Evolutionary conservation across 92 coral and sea anemone genomes (phyloP).

Genomic region (Epizoanthus fatuus): DNA sequence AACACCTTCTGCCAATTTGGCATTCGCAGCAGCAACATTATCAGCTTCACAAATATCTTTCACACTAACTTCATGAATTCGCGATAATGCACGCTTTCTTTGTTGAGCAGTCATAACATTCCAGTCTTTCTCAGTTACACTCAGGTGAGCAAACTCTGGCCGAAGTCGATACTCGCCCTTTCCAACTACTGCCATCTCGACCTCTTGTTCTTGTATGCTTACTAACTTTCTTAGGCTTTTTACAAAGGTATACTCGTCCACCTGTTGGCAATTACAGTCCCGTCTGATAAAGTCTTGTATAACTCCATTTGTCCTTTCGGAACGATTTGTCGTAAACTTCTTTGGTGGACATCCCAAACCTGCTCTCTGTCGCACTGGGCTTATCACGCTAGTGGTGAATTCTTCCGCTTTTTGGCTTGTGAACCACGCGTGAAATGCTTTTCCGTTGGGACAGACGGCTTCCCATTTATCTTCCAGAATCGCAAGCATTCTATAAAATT

Average conservation of each 20-base stretch:
- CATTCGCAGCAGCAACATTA: not conserved
- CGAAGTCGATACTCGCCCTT: too few relatives aligned
- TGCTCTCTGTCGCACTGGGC: slow-evolving; percentile 64
- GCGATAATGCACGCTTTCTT: too few relatives aligned
- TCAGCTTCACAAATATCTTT: not conserved
- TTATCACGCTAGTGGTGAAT: slow-evolving; percentile 45
- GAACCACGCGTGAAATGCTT: slow-evolving; percentile 66
- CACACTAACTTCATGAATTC: too few relatives aligned
- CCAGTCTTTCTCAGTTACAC: too few relatives aligned
- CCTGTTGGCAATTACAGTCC: slow-evolving; percentile 42
- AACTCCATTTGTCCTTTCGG: slow-evolving; percentile 65
- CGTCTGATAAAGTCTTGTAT: slow-evolving; percentile 63
- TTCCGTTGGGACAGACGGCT: slow-evolving; percentile 44
- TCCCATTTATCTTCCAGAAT: slow-evolving; percentile 60
- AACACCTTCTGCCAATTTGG: slow-evolving; percentile 33
- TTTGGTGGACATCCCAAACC: slow-evolving; percentile 66
- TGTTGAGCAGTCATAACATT: too few relatives aligned
- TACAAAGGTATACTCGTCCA: slow-evolving; percentile 2
- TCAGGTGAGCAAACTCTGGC: too few relatives aligned
- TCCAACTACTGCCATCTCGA: too few relatives aligned
- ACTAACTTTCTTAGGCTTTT: slow-evolving; percentile 19
- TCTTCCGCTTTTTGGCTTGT: slow-evolving; percentile 31
- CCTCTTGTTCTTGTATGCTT: not conserved
- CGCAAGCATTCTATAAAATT: slow-evolving; percentile 34
- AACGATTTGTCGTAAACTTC: slow-evolving; percentile 63